phyloP scores from a whole-genome alignment of 2,888 invertebrate species.

The Xanthostigma xanthostigma region DNA sequence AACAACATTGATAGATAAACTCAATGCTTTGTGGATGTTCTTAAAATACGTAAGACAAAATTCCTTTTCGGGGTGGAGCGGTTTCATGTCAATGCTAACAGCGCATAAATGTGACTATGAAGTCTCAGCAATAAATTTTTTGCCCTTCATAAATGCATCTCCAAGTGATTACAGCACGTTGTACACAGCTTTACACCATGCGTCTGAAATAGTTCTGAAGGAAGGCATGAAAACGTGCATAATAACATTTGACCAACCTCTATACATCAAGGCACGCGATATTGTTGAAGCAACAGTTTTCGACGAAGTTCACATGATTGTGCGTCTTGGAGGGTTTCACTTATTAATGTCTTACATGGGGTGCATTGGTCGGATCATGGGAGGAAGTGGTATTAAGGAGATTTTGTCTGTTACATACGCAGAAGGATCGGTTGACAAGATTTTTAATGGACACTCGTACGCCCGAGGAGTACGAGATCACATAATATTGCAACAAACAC shows the following conservation, averaged over 20 bases:
- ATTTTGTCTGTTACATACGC: not conserved
- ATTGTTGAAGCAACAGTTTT: too few species aligned
- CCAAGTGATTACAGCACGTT: too few species aligned
- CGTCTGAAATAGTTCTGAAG: too few species aligned
- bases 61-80: not conserved
- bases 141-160: too few species aligned
- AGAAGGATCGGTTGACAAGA: not conserved
- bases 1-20: not conserved
- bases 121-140: too few species aligned
- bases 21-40: conserved; percentile 1
- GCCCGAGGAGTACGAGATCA: not conserved
- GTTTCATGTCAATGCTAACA: too few species aligned
- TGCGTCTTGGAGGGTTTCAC: not conserved
- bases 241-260: too few species aligned
- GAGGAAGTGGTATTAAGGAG: not conserved
- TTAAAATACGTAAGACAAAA: not conserved
- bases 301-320: too few species aligned
- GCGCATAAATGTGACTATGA: too few species aligned
- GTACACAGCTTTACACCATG: too few species aligned
- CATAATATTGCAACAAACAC: not conserved
- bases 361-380: not conserved
- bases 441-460: not conserved
- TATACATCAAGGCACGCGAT: too few species aligned
- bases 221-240: too few species aligned
- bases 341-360: not conserved